Evolutionary conservation across 1,140 invertebrate genomes (phyloP).

Genomic region (Zaprionus nigranus): DNA sequence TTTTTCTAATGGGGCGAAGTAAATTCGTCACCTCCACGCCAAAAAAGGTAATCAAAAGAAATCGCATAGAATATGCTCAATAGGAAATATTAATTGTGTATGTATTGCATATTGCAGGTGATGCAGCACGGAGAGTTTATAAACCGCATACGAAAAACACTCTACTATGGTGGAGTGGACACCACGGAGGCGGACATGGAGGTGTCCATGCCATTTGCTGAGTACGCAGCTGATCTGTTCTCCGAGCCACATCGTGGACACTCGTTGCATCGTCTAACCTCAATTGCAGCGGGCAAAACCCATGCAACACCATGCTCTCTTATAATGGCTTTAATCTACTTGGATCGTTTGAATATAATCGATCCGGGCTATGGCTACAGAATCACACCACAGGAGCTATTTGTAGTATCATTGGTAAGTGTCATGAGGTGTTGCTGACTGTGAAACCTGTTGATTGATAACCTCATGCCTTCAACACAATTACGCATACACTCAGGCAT

Average conservation of each 20-base stretch:
- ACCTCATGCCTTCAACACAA: constrained; percentile 25
- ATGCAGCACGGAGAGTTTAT: constrained; percentile 89
- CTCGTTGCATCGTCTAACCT: constrained; percentile 91
- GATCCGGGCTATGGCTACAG: constrained; percentile 93
- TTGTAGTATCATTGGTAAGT: constrained; percentile 95
- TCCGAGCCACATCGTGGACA: constrained; percentile 88
- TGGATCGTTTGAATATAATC: constrained; percentile 91
- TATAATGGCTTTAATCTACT: constrained; percentile 93
- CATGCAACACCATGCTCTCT: constrained; percentile 94
- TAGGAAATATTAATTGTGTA: not conserved
- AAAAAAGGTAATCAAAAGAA: constrained; percentile 49
- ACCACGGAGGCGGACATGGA: constrained; percentile 87
- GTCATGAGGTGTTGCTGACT: constrained; percentile 3
- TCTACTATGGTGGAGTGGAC: constrained; percentile 95
- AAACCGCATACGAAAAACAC: constrained; percentile 91
- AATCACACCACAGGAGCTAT: constrained; percentile 94
- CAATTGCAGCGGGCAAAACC: constrained; percentile 92
- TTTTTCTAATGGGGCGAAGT: constrained; percentile 52
- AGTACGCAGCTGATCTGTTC: constrained; percentile 93
- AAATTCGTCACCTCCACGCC: constrained; percentile 48
- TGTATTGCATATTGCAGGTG: constrained; percentile 48
- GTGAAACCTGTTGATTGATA: constrained; percentile 68
- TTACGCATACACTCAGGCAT: constrained; percentile 26
- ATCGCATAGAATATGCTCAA: not conserved
- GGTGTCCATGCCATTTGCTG: constrained; percentile 85